These are phyloP conservation scores for Lydus trimaculatus DNA, from an alignment of 2,888 invertebrate species.

Conservation along the genomic window DNA sequence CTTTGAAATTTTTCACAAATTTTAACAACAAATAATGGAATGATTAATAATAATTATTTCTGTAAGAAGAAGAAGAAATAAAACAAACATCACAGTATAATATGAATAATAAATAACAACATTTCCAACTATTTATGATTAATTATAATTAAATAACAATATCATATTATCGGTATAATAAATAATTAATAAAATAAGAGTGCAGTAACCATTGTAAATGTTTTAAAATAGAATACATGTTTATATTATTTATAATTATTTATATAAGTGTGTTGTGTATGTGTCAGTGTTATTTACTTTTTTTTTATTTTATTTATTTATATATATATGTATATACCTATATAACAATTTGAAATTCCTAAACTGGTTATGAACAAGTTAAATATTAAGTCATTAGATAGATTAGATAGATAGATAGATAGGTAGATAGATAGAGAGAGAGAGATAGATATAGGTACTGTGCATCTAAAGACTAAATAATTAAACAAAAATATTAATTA, in stretches of 20 bases:
- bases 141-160: conserved; percentile 17
- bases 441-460: conserved; percentile 49
- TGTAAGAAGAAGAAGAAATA: conserved; percentile 23
- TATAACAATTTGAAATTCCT: conserved; percentile 52
- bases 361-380: conserved; percentile 51
- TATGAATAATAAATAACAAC: conserved; percentile 33
- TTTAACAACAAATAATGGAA: conserved; percentile 41
- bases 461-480: conserved; percentile 45
- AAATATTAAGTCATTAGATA: conserved; percentile 37
- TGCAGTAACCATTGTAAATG: conserved; percentile 50
- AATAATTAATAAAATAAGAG: conserved; percentile 30
- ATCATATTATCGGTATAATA: conserved; percentile 8
- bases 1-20: not conserved
- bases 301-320: too few relatives aligned
- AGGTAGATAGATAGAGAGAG: not conserved
- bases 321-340: too few relatives aligned
- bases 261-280: conserved; percentile 41
- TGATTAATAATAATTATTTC: conserved; percentile 28
- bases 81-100: conserved; percentile 40
- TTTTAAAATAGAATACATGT: conserved; percentile 40
- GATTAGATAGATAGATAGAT: conserved; percentile 4
- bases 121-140: conserved; percentile 10
- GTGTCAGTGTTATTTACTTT: not conserved
- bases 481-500: conserved; percentile 41
- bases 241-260: conserved; percentile 37